Evolutionary conservation across 1,140 invertebrate species (phyloP).

Genomic region (Lucilia sericata): DNA sequence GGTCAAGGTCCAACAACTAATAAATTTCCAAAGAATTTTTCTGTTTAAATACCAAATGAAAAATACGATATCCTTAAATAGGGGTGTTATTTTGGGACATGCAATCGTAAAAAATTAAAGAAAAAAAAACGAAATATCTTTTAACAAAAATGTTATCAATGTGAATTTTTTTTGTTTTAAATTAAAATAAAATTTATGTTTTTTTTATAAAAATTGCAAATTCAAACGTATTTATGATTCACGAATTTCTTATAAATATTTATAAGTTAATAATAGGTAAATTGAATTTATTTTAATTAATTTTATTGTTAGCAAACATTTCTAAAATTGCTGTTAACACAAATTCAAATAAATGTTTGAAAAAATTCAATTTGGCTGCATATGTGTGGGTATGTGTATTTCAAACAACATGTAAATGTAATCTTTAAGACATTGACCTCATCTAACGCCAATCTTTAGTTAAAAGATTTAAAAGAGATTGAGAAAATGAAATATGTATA

Average conservation of each 20-base stretch:
- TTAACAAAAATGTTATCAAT: not conserved
- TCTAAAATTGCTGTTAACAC: not conserved
- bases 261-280: not conserved
- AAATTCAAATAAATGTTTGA: not conserved
- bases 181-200: not conserved
- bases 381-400: too few relatives aligned
- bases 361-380: not conserved
- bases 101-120: not conserved
- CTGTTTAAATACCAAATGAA: not conserved
- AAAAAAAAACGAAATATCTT: not conserved
- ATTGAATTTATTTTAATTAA: not conserved
- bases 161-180: not conserved
- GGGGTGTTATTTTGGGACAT: not conserved
- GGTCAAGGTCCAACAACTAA: not conserved
- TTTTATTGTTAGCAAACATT: too few relatives aligned
- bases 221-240: not conserved
- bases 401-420: not conserved
- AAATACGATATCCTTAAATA: not conserved
- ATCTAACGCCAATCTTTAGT: not conserved
- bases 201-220: too few relatives aligned
- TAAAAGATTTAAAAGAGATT: not conserved
- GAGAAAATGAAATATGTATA: not conserved
- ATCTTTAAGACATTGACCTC: slow-evolving; percentile 39
- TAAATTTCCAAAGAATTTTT: not conserved
- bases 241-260: not conserved